Evolutionary conservation across 1,140 invertebrate genomes (phyloP), one percentile per base, ranked within the genome.

Genomic region (Physella acuta): DNA sequence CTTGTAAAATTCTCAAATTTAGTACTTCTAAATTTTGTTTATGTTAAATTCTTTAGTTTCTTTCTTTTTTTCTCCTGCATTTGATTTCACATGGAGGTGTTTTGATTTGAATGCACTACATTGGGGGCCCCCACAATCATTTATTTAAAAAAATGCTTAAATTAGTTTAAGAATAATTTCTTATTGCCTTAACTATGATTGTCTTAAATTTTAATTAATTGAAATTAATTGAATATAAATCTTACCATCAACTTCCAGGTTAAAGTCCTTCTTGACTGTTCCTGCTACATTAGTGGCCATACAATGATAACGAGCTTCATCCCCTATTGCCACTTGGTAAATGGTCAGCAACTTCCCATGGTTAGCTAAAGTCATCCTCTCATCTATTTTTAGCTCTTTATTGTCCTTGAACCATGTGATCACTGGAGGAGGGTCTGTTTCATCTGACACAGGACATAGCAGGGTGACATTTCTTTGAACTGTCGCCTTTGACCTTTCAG

Each of bases 291-390:
- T 88, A 3, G 72, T 78, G 3, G 88, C 87, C 5, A 83, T 73
- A 75, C 87, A 88, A 1, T 75, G 79, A 70, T 86, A 88, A 28
- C 80, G 73, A 11, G 85, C 87, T 61, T 84, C 83, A 71, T 88
- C 86, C 0, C 76, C 68, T 3, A 84, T 71, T 2, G 68, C 56
- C 0, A 80, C 75, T 33, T 58, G 37, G 1, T 30, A 59, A 26
- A 85, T 77, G 4, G 76, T 78, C 26, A 86, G 74, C 39, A 75
- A 62, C 39, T 66, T 65, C 1, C 84, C 83, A 31, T 79, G 75
- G 8, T 67, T 64, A 49, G 64, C 75, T 28, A 80, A 74, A 8
- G 34, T 36, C 14, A 80, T 72, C 17, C 78, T 70, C n/a, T 31
- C 52, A 8, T 65, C 74, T 2, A 72, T 53, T 56, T 16, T 37